Conservation (phyloP, 1,140 invertebrate species). For the Harpegnathos saltator region DNA sequence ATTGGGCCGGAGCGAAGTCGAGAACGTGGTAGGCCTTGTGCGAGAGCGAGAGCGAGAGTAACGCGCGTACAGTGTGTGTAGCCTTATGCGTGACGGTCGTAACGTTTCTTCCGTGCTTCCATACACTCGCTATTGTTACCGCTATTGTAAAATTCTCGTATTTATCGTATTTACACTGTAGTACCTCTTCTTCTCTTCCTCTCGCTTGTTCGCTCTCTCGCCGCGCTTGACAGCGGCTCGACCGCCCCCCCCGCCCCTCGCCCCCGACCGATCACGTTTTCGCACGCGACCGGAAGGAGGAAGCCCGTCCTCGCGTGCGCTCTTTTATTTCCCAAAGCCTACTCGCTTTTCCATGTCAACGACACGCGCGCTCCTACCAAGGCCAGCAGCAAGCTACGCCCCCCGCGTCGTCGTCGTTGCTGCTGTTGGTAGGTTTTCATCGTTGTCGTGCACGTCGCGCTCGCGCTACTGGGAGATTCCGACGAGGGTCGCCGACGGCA, state of each 20-base stretch:
- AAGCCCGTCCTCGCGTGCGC: conserved; percentile 48
- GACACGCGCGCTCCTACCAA: conserved; percentile 80
- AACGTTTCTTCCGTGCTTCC: not conserved
- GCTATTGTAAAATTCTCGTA: not conserved
- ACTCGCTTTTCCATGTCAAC: conserved; percentile 83
- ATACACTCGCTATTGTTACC: not conserved
- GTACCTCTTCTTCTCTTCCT: conserved; percentile 1
- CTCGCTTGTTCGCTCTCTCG: conserved; percentile 24
- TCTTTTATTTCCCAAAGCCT: conserved; percentile 70
- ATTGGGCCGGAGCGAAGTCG: not conserved
- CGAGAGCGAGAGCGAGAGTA: conserved; percentile 14
- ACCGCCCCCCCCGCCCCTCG: conserved; percentile 47
- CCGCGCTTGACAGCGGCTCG: conserved; percentile 17
- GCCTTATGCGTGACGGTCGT: not conserved
- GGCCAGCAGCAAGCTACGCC: conserved; percentile 80
- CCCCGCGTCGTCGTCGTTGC: conserved; percentile 56
- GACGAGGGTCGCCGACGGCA: conserved; percentile 35
- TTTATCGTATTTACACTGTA: not conserved
- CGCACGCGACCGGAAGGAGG: conserved; percentile 3
- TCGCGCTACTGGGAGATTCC: conserved; percentile 1
- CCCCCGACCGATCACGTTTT: conserved; percentile 53
- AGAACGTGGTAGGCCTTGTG: conserved; percentile 40
- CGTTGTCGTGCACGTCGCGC: conserved; percentile 20
- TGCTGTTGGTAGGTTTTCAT: conserved; percentile 26
- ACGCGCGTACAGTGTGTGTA: not conserved